These are phyloP conservation scores for Philypnodon macrostomus DNA, from an alignment of 2,797 vertebrate species.

Conservation along the genomic window DNA sequence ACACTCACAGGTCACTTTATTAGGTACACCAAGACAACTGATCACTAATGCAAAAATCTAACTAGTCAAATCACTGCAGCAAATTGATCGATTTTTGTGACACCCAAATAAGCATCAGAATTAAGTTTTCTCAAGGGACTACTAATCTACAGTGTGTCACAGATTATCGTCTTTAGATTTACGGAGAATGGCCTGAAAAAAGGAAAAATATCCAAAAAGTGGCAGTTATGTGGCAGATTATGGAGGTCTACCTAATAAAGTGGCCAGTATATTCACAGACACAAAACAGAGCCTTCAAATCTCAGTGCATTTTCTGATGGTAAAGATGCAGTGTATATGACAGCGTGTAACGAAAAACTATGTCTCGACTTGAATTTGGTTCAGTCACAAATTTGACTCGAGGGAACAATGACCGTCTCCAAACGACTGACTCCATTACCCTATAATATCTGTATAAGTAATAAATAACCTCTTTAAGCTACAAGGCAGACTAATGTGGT, in stretches of 20 bases:
- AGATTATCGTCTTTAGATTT: no score
- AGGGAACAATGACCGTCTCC: constrained; percentile 12
- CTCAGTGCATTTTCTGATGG: constrained; percentile 30
- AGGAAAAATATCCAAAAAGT: no score
- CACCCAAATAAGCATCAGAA: no score
- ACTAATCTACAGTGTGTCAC: no score
- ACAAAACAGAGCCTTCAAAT: constrained; percentile 40
- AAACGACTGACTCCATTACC: constrained; percentile 5
- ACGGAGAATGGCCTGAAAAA: no score
- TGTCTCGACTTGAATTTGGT: constrained; percentile 12
- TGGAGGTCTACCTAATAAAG: constrained; percentile 54
- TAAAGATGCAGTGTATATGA: constrained; percentile 10
- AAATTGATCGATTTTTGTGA: no score
- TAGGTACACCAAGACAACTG: no score
- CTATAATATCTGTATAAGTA: constrained; percentile 5
- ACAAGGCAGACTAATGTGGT: not conserved
- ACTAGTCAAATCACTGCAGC: no score
- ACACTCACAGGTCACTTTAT: no score
- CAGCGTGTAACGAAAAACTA: constrained; percentile 11
- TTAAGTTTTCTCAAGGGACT: no score
- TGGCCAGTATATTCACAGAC: constrained; percentile 34
- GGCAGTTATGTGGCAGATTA: no score
- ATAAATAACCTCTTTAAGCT: constrained; percentile 11
- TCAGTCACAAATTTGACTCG: constrained; percentile 18
- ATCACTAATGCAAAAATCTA: no score